A percentile compares a stretch with the other conserved stretches of the same genome.
Evolutionary conservation across 2,797 vertebrate species (phyloP).

Genomic region (Toxotes lorentzi): DNA sequence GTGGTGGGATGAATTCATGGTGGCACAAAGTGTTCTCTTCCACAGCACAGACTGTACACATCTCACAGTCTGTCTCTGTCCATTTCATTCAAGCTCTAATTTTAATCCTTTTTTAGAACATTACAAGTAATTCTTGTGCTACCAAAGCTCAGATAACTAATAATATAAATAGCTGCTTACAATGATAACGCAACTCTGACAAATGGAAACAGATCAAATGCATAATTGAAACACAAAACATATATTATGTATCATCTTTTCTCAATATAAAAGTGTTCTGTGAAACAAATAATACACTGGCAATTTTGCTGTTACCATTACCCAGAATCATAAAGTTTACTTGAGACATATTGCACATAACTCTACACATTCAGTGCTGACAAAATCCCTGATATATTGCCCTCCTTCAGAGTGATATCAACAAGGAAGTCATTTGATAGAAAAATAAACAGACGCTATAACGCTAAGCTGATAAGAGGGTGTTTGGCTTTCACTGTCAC

Average conservation of each 20-base stretch:
- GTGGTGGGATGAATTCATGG: slow-evolving; percentile 34
- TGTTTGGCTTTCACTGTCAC: slow-evolving; percentile 12
- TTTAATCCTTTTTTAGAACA: slow-evolving; percentile 1
- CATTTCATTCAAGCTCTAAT: background rate
- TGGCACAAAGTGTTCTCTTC: slow-evolving; percentile 65
- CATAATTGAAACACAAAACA: background rate
- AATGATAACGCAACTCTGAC: background rate
- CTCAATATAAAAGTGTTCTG: background rate
- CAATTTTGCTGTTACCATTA: background rate
- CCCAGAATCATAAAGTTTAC: background rate
- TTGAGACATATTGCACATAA: background rate
- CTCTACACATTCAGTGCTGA: background rate
- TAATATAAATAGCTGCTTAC: background rate
- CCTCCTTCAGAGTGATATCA: background rate
- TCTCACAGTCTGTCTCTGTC: slow-evolving; percentile 14
- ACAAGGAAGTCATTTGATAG: slow-evolving; percentile 5
- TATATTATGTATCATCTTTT: background rate
- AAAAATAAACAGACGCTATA: slow-evolving; percentile 7
- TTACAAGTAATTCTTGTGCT: background rate
- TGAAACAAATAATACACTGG: slow-evolving; percentile 5
- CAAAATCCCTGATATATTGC: background rate
- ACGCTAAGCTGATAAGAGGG: slow-evolving; percentile 7
- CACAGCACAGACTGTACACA: slow-evolving; percentile 36
- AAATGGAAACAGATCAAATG: background rate
- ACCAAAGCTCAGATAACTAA: background rate